Evolutionary conservation across 64 coral and sea anemone species (phyloP).

Genomic region (Actinia equina): DNA sequence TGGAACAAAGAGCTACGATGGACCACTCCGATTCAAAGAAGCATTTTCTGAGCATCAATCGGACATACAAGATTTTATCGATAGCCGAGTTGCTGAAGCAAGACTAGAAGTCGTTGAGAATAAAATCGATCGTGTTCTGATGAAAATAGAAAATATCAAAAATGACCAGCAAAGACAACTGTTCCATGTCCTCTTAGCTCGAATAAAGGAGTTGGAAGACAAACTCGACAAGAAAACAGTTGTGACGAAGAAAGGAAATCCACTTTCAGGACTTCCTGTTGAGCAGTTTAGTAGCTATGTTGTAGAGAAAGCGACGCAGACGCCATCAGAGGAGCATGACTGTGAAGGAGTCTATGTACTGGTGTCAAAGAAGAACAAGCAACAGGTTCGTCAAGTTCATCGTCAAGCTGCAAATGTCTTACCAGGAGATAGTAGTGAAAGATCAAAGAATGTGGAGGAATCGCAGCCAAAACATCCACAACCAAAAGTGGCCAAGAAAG

Average conservation of each 20-base stretch:
- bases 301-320: constrained; percentile 66
- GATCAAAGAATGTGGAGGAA: background rate
- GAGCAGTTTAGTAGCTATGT: constrained; percentile 32
- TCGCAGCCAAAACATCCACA: background rate
- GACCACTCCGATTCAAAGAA: background rate
- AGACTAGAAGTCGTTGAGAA: constrained; percentile 13
- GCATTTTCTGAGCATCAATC: background rate
- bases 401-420: background rate
- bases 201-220: constrained; percentile 21
- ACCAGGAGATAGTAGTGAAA: background rate
- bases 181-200: background rate
- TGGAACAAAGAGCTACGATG: background rate
- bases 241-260: background rate
- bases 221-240: constrained; percentile 2
- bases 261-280: background rate
- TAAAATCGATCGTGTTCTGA: constrained; percentile 1
- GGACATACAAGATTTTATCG: background rate
- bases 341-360: constrained; percentile 55
- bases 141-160: background rate
- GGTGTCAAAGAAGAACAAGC: constrained; percentile 33
- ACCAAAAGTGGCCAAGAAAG: background rate
- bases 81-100: constrained; percentile 9
- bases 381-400: constrained; percentile 45
- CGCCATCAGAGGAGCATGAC: constrained; percentile 38
- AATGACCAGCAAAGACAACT: background rate